These are phyloP conservation scores for Cybosia mesomella DNA, from an alignment of 2,888 invertebrate species.

Conservation along the genomic window DNA sequence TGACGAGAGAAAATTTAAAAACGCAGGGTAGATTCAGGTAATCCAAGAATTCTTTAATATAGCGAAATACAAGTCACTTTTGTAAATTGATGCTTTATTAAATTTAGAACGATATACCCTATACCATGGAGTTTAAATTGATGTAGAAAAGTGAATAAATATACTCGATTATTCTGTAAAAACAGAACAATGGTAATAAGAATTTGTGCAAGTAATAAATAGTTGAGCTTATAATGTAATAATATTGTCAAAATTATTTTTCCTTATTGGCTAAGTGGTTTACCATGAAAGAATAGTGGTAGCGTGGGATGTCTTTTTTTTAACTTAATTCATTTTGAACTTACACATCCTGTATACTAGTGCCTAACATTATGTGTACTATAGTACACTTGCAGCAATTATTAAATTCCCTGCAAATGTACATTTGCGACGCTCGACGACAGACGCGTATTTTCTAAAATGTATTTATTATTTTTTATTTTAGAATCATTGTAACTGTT, in stretches of 20 bases:
- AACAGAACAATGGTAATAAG: neutral
- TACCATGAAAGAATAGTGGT: conserved; percentile 11
- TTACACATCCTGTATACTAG: neutral
- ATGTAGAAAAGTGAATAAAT: neutral
- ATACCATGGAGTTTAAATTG: neutral
- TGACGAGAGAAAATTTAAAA: conserved; percentile 67
- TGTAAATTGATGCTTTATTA: conserved; percentile 18
- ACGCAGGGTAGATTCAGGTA: conserved; percentile 78
- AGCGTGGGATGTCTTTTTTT: conserved; percentile 1
- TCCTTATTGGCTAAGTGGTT: neutral
- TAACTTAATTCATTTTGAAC: neutral
- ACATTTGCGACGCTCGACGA: neutral
- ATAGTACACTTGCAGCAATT: neutral
- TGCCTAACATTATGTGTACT: neutral
- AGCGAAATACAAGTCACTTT: conserved; percentile 35
- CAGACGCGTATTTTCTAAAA: neutral
- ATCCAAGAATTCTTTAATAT: conserved; percentile 59
- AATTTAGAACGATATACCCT: conserved; percentile 9
- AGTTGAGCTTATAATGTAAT: conserved; percentile 6
- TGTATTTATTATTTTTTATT: neutral
- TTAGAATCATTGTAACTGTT: neutral
- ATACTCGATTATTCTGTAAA: neutral
- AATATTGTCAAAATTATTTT: conserved; percentile 5
- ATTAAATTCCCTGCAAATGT: neutral
- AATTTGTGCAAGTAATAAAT: neutral